Evolutionary conservation across 2,888 invertebrate genomes (phyloP), one percentile per base, ranked within the genome.

Genomic region (Calliscelio sp.): DNA sequence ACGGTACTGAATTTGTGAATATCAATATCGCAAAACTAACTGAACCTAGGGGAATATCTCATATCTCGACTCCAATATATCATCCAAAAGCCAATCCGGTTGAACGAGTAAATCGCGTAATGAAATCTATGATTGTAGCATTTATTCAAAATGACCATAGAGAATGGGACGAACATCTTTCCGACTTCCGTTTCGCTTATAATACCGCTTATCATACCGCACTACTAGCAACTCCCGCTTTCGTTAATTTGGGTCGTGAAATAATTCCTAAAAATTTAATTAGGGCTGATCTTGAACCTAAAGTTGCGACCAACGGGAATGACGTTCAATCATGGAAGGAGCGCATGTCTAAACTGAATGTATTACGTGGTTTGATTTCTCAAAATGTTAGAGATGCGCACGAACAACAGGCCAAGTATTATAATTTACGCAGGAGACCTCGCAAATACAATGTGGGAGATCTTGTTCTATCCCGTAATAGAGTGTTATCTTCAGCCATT

Each of bases 1-100:
- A 88, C 51, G 88, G 89, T 0, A 81, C 83, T 1, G 85, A 87
- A 38, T 88, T 86, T 51, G 71, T 70, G 2, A 84, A 84, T 53
- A 46, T n/a, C 25, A 2, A 25, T n/a, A 11, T 32, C 32, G 7
- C 6, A 10, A 57, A 18, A 20, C 63, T 11, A 44, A 63, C 10
- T 32, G 32, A 32, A n/a, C n/a, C n/a, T n/a, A n/a, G n/a, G n/a
- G n/a, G n/a, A n/a, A n/a, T n/a, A n/a, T n/a, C n/a, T n/a, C n/a
- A n/a, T n/a, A n/a, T n/a, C n/a, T n/a, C n/a, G n/a, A n/a, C n/a
- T n/a, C n/a, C n/a, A n/a, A n/a, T n/a, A n/a, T n/a, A n/a, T n/a
- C n/a, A n/a, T n/a, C n/a, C n/a, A n/a, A n/a, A n/a, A n/a, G n/a
- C n/a, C n/a, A n/a, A n/a, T n/a, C 63, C 63, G 2, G 63, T 63